phyloP scores from a whole-genome alignment of 2,113 vertebrate genomes.

The mouse (Mus musculus) region DNA sequence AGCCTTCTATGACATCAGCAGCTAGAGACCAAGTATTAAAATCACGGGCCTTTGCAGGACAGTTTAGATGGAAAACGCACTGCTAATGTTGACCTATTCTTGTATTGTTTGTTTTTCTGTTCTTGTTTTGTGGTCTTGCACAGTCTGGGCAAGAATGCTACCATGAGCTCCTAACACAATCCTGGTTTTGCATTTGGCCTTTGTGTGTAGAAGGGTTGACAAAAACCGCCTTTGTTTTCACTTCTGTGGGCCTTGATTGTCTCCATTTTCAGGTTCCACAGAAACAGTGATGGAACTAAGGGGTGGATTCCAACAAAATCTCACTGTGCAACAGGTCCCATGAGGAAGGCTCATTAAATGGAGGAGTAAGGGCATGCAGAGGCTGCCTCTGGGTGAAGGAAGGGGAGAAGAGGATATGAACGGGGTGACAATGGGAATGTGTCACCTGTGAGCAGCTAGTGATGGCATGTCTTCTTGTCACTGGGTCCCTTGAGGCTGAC shows the following conservation, averaged over 20 bases:
- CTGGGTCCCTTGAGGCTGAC: no score
- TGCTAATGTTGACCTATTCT: not conserved
- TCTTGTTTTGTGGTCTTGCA: not conserved
- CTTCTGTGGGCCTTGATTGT: not conserved
- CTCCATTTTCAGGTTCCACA: not conserved
- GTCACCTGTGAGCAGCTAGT: no score
- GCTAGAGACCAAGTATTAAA: not conserved
- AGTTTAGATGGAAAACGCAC: not conserved
- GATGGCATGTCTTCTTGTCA: no score
- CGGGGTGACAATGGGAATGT: no score
- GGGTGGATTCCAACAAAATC: rapidly evolving
- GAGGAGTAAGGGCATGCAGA: no score
- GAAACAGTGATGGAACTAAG: not conserved
- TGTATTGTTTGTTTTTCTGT: not conserved
- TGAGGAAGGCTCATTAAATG: no score
- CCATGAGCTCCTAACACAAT: not conserved
- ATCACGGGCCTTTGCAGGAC: not conserved
- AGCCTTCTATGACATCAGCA: not conserved
- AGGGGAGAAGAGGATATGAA: no score
- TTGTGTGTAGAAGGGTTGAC: not conserved
- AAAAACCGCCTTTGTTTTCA: not conserved
- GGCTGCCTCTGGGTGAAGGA: no score
- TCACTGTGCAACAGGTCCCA: no score
- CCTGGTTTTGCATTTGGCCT: not conserved
- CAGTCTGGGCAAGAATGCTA: not conserved